Conservation (phyloP, 2,113 vertebrate genomes). For the Phasianus colchicus region DNA sequence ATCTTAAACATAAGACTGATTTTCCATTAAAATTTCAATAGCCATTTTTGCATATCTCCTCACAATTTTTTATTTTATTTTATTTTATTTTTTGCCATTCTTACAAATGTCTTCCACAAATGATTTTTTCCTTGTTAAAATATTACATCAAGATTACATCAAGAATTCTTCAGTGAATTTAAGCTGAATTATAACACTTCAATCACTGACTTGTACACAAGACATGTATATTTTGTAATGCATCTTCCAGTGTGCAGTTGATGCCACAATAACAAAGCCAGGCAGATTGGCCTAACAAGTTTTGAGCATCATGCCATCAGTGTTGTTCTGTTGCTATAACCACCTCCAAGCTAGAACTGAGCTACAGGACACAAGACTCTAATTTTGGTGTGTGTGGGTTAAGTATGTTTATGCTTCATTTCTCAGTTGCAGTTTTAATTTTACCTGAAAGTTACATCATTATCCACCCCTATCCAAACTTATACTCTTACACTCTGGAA, state of each 20-base stretch:
- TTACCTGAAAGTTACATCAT: background rate
- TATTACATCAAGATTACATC: background rate
- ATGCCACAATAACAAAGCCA: background rate
- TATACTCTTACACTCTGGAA: background rate
- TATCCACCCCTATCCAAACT: background rate
- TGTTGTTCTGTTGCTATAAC: background rate
- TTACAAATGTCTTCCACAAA: background rate
- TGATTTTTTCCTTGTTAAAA: background rate
- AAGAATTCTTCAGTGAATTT: background rate
- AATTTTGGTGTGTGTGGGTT: background rate
- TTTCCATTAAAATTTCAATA: background rate
- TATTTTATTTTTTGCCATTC: background rate
- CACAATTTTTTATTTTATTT: background rate
- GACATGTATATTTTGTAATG: background rate
- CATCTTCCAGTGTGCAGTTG: no score
- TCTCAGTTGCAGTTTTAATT: background rate
- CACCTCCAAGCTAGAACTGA: background rate
- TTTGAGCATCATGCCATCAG: background rate
- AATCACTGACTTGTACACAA: background rate
- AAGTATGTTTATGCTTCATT: background rate
- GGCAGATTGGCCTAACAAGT: background rate
- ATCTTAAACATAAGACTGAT: background rate
- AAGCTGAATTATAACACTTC: background rate
- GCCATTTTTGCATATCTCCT: background rate
- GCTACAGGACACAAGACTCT: background rate